Evolutionary conservation across 1,140 invertebrate species (phyloP), one percentile per base, ranked within the genome.

Genomic region (Sweltsa coloradensis): DNA sequence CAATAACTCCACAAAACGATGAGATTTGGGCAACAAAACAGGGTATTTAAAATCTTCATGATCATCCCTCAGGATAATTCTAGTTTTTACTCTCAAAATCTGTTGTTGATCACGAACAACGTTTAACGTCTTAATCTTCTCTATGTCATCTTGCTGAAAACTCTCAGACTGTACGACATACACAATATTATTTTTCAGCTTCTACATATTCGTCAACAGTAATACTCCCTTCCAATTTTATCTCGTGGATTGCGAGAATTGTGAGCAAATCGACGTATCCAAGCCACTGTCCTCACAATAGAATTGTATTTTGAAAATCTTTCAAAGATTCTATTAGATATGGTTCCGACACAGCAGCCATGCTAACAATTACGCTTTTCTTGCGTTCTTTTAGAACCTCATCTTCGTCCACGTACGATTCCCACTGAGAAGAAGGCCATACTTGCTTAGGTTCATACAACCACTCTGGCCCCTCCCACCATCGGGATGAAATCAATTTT

Each of bases 401-500:
- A 51, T 46, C 26, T 51, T 50, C 9, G 51, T 24, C 21, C 58
- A 57, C 2, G 2, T 22, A n/a, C 34, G 37, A 13, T n/a, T n/a
- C n/a, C n/a, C 55, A 39, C 26, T 34, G 27, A 22, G 54, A 48
- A 42, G 54, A 49, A 19, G 61, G 56, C 61, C 58, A 64, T 2
- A 47, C 5, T 18, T 54, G 34, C 14, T 34, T 23, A 13, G 26
- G 6, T 24, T 46, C n/a, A 6, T 47, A 24, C 9, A 65, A 45
- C 63, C 61, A 67, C 0, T 41, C 26, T 5, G 66, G 62, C 11
- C 66, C 60, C 51, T 66, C 57, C 58, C 58, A 61, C 64, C 64
- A 70, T 51, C 53, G 51, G 7, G 56, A 57, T 23, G 62, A 47
- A 6, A 61, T 19, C 9, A 67, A 51, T 18, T 50, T 9, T 48